Conservation (phyloP, 2,888 invertebrate genomes). For the Athetis lepigone region DNA sequence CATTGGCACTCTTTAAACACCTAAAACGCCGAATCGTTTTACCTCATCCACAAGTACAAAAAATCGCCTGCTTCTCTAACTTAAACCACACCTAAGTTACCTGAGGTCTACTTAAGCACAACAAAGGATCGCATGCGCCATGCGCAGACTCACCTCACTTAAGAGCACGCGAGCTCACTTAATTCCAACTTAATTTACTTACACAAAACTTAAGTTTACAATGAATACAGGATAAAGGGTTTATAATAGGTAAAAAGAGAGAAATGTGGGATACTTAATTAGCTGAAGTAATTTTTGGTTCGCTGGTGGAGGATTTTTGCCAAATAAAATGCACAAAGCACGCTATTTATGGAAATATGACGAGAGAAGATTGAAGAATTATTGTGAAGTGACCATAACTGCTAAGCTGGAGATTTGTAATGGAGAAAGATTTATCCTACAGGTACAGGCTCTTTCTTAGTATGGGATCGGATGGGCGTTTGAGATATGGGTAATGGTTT, state of each 20-base stretch:
- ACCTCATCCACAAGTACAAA: background rate
- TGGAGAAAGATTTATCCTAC: too few species aligned
- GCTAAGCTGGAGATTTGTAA: too few species aligned
- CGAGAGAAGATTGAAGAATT: too few species aligned
- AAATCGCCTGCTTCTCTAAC: conserved; percentile 9
- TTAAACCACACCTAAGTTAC: conserved; percentile 42
- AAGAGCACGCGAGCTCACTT: conserved; percentile 59
- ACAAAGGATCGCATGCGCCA: conserved; percentile 69
- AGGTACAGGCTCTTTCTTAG: too few species aligned
- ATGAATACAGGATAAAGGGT: conserved; percentile 33
- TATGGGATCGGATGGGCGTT: too few species aligned
- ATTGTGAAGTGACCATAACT: too few species aligned
- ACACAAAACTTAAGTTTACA: conserved; percentile 52
- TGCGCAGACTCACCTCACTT: conserved; percentile 66
- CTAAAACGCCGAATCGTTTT: too few species aligned
- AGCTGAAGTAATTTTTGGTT: background rate
- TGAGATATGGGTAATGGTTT: too few species aligned
- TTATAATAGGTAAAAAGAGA: conserved; percentile 2
- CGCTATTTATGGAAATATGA: too few species aligned
- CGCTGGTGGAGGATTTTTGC: background rate
- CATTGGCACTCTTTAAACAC: too few species aligned
- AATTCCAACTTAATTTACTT: conserved; percentile 63
- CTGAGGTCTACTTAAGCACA: conserved; percentile 51
- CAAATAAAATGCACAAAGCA: background rate
- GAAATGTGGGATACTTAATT: conserved; percentile 1